phyloP scores from a whole-genome alignment of 2,113 vertebrate species.

The Cyprinodon variegatus region DNA sequence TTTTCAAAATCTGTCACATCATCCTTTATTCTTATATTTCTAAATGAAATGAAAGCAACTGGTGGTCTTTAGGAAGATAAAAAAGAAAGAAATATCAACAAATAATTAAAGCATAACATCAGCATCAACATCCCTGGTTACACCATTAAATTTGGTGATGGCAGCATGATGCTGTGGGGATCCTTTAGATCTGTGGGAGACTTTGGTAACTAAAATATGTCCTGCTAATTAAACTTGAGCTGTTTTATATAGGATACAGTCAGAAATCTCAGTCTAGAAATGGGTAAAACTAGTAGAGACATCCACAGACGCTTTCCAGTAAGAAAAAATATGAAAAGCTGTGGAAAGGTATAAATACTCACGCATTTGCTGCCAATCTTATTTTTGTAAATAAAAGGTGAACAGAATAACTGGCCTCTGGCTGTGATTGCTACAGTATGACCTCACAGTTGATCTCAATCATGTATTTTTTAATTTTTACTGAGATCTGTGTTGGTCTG shows the following conservation, averaged over 20 bases:
- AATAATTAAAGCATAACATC: too few species aligned
- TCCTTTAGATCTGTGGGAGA: not conserved
- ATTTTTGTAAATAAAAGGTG: not conserved
- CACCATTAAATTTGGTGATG: not conserved
- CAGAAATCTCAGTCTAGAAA: not conserved
- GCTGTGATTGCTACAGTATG: not conserved
- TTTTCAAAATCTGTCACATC: too few species aligned
- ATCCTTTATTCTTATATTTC: not conserved
- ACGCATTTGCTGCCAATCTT: not conserved
- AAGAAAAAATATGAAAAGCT: not conserved
- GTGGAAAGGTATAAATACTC: not conserved
- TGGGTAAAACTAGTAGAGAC: not conserved
- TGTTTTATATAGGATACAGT: too few species aligned
- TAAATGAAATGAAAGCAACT: too few species aligned
- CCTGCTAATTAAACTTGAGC: too few species aligned
- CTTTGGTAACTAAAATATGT: too few species aligned
- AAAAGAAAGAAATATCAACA: not conserved
- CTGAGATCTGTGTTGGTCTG: slow-evolving; percentile 20
- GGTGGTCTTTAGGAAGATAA: too few species aligned
- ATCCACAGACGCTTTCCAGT: not conserved
- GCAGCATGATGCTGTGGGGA: not conserved
- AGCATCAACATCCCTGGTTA: not conserved
- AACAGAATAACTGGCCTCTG: not conserved
- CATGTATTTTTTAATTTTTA: not conserved
- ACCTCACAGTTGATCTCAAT: not conserved